phyloP scores from a whole-genome alignment of 2,797 vertebrate species.

The Rallus crepitans region DNA sequence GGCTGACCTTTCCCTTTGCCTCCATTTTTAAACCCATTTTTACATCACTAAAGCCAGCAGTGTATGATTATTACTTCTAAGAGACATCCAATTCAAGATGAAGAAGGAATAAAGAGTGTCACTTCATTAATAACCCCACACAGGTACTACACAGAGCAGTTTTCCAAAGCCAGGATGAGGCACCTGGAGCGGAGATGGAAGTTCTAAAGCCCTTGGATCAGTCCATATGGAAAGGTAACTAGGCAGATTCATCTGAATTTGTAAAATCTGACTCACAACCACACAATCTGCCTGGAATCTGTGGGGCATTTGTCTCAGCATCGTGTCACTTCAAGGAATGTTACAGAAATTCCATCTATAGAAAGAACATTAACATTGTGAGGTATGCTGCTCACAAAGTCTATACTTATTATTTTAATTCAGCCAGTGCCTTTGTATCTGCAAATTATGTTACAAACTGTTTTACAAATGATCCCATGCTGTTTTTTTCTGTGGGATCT shows the following conservation, averaged over 20 bases:
- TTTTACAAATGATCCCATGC: not conserved
- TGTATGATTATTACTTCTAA: not conserved
- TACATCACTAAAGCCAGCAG: not conserved
- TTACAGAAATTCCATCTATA: not conserved
- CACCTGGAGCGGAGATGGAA: not conserved
- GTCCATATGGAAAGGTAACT: not conserved
- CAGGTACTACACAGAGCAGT: not conserved
- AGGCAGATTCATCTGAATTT: not conserved
- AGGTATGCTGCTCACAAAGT: not conserved
- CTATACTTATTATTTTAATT: not conserved
- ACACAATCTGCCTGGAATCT: not conserved
- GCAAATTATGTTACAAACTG: not conserved
- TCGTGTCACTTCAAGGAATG: accelerated
- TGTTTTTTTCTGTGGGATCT: not conserved
- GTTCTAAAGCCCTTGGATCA: not conserved
- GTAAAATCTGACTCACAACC: not conserved
- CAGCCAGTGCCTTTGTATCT: not conserved
- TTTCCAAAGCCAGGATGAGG: not conserved
- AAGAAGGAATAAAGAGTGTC: not conserved
- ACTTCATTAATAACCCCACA: not conserved
- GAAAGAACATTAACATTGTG: not conserved
- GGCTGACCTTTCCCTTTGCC: not conserved
- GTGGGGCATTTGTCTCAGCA: not conserved
- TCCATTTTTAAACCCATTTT: not conserved
- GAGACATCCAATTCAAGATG: not conserved